Conservation (phyloP, 2,113 vertebrate species). For the Nothoprocta perdicaria region DNA sequence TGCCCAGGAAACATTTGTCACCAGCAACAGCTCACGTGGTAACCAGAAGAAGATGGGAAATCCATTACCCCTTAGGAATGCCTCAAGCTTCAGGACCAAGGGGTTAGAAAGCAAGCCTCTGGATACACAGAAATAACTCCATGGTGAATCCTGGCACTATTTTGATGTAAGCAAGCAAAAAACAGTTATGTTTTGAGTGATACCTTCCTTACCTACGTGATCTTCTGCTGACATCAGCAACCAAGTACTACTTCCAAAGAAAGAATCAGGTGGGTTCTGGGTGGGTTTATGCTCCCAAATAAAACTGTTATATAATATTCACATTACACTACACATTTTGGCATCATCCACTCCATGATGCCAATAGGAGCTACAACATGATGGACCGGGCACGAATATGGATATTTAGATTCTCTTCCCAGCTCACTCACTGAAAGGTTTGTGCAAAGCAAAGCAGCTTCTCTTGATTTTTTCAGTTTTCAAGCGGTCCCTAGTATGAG, state of each 20-base stretch:
- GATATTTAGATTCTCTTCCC: background rate
- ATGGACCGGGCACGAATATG: slow-evolving; percentile 22
- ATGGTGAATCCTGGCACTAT: background rate
- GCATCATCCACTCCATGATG: background rate
- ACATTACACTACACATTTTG: background rate
- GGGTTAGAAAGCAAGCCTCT: slow-evolving; percentile 72
- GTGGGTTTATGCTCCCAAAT: slow-evolving; percentile 5
- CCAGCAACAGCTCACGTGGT: slow-evolving; percentile 74
- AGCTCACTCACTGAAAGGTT: background rate
- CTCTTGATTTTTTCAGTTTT: background rate
- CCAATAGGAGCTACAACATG: background rate
- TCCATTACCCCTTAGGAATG: slow-evolving; percentile 69
- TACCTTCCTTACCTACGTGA: background rate
- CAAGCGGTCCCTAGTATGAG: background rate
- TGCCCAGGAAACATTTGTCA: slow-evolving; percentile 90
- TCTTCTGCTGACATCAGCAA: no score
- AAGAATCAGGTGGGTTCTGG: background rate
- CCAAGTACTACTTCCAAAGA: slow-evolving; percentile 3
- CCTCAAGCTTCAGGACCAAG: slow-evolving; percentile 68
- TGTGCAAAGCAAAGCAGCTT: background rate
- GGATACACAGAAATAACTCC: slow-evolving; percentile 36
- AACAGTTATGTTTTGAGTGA: accelerated
- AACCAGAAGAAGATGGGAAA: slow-evolving; percentile 70
- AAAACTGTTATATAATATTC: slow-evolving; percentile 2
- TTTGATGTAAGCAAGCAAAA: background rate